These are phyloP conservation scores for Nematopogon swammerdamellus DNA, from an alignment of 2,888 invertebrate genomes.

Conservation along the genomic window DNA sequence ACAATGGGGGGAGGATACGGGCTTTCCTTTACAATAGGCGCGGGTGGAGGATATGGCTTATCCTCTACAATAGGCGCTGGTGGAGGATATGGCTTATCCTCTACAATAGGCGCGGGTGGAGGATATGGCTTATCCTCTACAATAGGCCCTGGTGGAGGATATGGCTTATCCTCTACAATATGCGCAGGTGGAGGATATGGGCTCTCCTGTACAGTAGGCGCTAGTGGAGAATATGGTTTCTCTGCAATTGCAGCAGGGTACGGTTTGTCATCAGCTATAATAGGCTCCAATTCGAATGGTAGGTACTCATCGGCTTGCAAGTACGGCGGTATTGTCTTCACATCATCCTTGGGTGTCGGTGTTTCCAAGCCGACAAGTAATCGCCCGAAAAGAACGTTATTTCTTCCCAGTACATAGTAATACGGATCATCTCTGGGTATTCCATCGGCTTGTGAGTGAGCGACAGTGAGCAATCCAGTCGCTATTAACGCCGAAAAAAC, in stretches of 20 bases:
- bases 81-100: not conserved
- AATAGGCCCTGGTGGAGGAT: constrained; percentile 1
- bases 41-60: constrained; percentile 1
- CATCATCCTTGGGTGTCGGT: not conserved
- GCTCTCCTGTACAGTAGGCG: not conserved
- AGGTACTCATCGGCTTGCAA: not conserved
- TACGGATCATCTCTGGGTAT: not conserved
- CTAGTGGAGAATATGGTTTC: not conserved
- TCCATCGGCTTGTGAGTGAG: not conserved
- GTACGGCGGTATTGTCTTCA: not conserved
- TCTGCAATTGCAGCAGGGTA: not conserved
- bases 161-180: constrained; percentile 46
- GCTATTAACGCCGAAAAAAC: too few relatives aligned
- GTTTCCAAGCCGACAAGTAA: not conserved
- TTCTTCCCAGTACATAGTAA: not conserved
- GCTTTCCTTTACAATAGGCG: constrained; percentile 3
- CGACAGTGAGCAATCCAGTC: too few relatives aligned
- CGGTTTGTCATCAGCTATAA: not conserved
- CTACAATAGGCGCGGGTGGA: not conserved
- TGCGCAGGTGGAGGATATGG: constrained; percentile 10
- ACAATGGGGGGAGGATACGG: constrained; percentile 1
- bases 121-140: constrained; percentile 11
- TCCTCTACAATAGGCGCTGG: constrained; percentile 2
- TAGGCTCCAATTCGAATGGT: not conserved
- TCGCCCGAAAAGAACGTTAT: not conserved